These are phyloP conservation scores for Drosophila percnosoma DNA, from an alignment of 2,888 invertebrate genomes.

Conservation along the genomic window DNA sequence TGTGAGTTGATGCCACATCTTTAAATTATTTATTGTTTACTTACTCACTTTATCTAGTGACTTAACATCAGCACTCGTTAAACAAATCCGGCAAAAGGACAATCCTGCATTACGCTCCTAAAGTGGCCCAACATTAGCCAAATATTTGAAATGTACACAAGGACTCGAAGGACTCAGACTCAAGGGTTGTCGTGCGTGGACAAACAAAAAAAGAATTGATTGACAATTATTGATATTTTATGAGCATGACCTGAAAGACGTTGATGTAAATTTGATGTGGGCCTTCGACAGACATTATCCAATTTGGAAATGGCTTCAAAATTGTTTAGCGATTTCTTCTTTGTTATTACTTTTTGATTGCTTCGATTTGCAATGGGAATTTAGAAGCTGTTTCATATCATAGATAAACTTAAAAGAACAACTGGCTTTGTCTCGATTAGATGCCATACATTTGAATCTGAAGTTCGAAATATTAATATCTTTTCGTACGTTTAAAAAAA, in stretches of 20 bases:
- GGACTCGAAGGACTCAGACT: neutral
- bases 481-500: neutral
- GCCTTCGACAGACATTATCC: slow-evolving; percentile 17
- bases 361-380: neutral
- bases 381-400: neutral
- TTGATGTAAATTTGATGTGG: slow-evolving; percentile 54
- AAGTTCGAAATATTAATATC: neutral
- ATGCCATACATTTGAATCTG: neutral
- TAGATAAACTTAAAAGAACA: neutral
- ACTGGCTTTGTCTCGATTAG: neutral
- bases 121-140: slow-evolving; percentile 11
- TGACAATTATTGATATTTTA: slow-evolving; percentile 76
- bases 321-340: slow-evolving; percentile 17
- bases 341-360: slow-evolving; percentile 12
- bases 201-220: slow-evolving; percentile 41
- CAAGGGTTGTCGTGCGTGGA: slow-evolving; percentile 21
- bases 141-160: slow-evolving; percentile 26
- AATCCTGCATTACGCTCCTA: neutral
- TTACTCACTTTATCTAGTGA: neutral
- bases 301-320: slow-evolving; percentile 17
- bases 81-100: slow-evolving; percentile 13
- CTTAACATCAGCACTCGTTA: neutral
- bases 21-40: neutral
- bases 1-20: neutral
- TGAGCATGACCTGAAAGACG: slow-evolving; percentile 35